These are phyloP conservation scores for Diarsia dahlii DNA, from an alignment of 2,888 invertebrate species.

Conservation along the genomic window DNA sequence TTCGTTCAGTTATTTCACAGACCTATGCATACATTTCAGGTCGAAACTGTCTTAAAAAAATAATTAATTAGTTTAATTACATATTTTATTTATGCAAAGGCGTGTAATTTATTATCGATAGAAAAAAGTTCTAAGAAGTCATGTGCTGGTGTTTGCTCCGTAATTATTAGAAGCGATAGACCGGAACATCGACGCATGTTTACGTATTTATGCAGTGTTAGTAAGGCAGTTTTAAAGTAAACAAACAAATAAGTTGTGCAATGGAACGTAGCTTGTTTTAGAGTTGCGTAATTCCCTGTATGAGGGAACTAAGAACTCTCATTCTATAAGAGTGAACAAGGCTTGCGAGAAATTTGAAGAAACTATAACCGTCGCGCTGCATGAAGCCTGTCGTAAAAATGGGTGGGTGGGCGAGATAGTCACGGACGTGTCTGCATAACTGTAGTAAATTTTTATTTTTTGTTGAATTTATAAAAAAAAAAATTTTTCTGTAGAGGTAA, in stretches of 20 bases:
- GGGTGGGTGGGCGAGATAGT: too few species aligned
- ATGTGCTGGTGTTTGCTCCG: constrained; percentile 19
- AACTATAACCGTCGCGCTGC: too few species aligned
- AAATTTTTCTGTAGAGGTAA: too few species aligned
- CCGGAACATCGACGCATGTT: constrained; percentile 51
- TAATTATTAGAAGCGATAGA: constrained; percentile 57
- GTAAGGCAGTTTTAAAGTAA: constrained; percentile 29
- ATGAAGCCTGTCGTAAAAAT: too few species aligned
- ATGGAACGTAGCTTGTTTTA: not conserved
- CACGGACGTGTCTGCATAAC: too few species aligned
- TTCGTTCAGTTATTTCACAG: constrained; percentile 42
- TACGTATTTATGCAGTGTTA: constrained; percentile 29
- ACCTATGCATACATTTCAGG: constrained; percentile 25
- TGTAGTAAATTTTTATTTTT: too few species aligned
- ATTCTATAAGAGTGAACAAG: too few species aligned
- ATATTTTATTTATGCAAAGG: constrained; percentile 51
- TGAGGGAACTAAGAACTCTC: not conserved
- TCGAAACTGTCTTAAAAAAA: constrained; percentile 28
- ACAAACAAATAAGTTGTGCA: constrained; percentile 41
- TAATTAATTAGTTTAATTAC: constrained; percentile 57
- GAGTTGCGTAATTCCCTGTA: not conserved
- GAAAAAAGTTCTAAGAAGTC: constrained; percentile 30
- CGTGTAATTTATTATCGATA: constrained; percentile 53
- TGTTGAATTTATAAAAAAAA: too few species aligned
- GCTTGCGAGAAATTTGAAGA: too few species aligned